A percentile compares a stretch with the other conserved stretches of the same genome.
These are phyloP conservation scores for Hiodon alosoides DNA, from an alignment of 2,113 vertebrate genomes.

Conservation along the genomic window DNA sequence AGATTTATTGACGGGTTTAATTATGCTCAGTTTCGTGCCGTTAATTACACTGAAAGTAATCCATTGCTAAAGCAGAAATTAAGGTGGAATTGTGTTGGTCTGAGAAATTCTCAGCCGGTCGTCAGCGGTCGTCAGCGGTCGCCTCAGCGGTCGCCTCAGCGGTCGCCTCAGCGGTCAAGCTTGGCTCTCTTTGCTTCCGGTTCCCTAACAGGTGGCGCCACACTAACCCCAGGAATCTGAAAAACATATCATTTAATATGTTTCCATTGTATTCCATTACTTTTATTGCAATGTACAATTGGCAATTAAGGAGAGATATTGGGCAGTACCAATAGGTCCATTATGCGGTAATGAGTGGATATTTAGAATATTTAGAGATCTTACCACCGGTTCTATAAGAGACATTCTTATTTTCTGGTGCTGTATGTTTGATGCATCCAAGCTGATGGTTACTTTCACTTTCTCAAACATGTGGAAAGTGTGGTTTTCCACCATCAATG, in stretches of 20 bases:
- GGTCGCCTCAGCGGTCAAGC: slow-evolving; percentile 55
- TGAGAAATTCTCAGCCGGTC: too few relatives aligned
- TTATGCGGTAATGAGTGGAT: too few relatives aligned
- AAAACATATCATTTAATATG: slow-evolving; percentile 21
- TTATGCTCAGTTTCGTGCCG: too few relatives aligned
- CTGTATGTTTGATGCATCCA: slow-evolving; percentile 91
- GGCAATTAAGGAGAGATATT: too few relatives aligned
- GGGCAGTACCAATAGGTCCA: too few relatives aligned
- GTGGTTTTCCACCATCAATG: slow-evolving; percentile 77
- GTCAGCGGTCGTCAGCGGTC: too few relatives aligned
- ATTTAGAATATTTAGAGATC: slow-evolving; percentile 19
- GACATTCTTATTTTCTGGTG: slow-evolving; percentile 97
- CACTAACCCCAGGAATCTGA: slow-evolving; percentile 72
- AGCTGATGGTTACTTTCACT: slow-evolving; percentile 83
- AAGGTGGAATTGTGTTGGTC: too few relatives aligned
- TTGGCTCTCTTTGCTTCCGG: slow-evolving; percentile 79
- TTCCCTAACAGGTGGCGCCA: slow-evolving; percentile 49
- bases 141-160: too few relatives aligned
- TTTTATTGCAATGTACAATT: too few relatives aligned
- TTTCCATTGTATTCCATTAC: not conserved
- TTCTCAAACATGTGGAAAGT: slow-evolving; percentile 82
- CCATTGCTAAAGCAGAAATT: too few relatives aligned
- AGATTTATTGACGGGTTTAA: too few relatives aligned
- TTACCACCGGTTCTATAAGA: slow-evolving; percentile 85
- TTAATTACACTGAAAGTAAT: too few relatives aligned